Conservation (phyloP, 2,888 invertebrate genomes). For the Esperia sulphurella region DNA sequence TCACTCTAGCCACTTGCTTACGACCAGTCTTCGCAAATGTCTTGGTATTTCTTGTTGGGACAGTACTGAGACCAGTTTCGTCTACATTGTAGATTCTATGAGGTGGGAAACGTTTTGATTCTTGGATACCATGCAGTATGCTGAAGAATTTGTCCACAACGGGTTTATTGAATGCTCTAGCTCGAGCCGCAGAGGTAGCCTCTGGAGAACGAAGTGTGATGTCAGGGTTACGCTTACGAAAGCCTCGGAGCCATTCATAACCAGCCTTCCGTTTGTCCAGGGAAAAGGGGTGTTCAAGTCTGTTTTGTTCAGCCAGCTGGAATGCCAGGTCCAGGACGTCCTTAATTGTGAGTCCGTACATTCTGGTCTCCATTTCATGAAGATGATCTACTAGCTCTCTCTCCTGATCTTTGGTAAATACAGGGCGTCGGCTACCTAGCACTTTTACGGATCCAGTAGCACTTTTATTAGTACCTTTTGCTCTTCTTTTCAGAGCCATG, state of each 20-base stretch:
- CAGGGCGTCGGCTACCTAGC: no score
- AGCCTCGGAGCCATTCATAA: slow-evolving; percentile 9
- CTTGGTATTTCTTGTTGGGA: slow-evolving; percentile 22
- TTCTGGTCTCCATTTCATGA: slow-evolving; percentile 4
- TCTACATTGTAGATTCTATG: slow-evolving; percentile 18
- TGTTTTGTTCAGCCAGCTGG: slow-evolving; percentile 11
- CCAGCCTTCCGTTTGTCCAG: slow-evolving; percentile 8
- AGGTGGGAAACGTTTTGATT: slow-evolving; percentile 3
- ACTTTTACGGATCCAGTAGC: no score
- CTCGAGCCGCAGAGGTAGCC: slow-evolving; percentile 10
- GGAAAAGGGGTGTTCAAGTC: slow-evolving; percentile 6
- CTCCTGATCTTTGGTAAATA: no score
- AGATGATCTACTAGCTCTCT: slow-evolving; percentile 10
- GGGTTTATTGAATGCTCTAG: slow-evolving; percentile 10
- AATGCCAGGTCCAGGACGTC: slow-evolving; percentile 8
- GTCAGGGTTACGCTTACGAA: slow-evolving; percentile 7
- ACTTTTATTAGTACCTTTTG: no score
- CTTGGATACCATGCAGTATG: no score
- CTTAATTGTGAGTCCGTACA: slow-evolving; percentile 8
- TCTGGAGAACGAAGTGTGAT: slow-evolving; percentile 10
- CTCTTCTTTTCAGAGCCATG: no score
- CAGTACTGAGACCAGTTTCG: slow-evolving; percentile 14
- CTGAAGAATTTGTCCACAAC: slow-evolving; percentile 9
- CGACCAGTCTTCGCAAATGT: slow-evolving; percentile 24
- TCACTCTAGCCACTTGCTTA: slow-evolving; percentile 25